These are phyloP conservation scores for Macaria liturata DNA, from an alignment of 2,888 invertebrate species.

Conservation along the genomic window DNA sequence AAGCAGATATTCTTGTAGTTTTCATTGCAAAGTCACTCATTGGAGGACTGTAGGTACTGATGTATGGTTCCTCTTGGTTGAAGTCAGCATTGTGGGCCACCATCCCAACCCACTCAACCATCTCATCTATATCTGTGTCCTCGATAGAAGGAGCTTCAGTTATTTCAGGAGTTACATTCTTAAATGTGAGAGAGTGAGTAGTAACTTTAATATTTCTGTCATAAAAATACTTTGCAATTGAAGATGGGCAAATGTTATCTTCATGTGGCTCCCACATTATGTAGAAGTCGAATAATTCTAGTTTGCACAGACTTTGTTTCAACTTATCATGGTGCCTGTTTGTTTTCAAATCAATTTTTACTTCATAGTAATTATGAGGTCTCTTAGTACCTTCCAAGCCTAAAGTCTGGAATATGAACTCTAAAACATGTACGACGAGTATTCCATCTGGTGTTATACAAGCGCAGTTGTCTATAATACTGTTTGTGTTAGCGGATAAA, in stretches of 20 bases:
- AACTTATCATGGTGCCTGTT: constrained; percentile 50
- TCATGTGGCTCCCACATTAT: constrained; percentile 63
- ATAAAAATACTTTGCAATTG: constrained; percentile 70
- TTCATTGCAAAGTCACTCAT: constrained; percentile 55
- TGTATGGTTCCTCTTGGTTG: constrained; percentile 53
- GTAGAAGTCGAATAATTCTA: constrained; percentile 58
- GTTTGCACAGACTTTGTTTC: constrained; percentile 47
- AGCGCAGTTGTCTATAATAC: constrained; percentile 64
- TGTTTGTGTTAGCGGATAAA: constrained; percentile 56
- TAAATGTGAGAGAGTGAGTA: constrained; percentile 43
- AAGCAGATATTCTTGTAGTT: constrained; percentile 57
- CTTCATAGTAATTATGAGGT: constrained; percentile 60
- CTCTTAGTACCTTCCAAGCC: constrained; percentile 68
- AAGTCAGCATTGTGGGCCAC: constrained; percentile 55
- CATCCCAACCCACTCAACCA: constrained; percentile 74
- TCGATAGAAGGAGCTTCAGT: constrained; percentile 57
- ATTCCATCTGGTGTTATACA: constrained; percentile 67
- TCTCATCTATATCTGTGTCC: constrained; percentile 60
- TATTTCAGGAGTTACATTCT: constrained; percentile 50
- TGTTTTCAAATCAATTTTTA: constrained; percentile 59
- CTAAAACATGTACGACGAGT: constrained; percentile 58
- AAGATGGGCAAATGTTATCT: constrained; percentile 67
- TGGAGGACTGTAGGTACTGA: constrained; percentile 64
- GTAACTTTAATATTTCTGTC: constrained; percentile 53
- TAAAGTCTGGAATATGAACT: constrained; percentile 65